phyloP scores from a whole-genome alignment of 2,888 invertebrate genomes.

The Nephrotoma guestfalica region DNA sequence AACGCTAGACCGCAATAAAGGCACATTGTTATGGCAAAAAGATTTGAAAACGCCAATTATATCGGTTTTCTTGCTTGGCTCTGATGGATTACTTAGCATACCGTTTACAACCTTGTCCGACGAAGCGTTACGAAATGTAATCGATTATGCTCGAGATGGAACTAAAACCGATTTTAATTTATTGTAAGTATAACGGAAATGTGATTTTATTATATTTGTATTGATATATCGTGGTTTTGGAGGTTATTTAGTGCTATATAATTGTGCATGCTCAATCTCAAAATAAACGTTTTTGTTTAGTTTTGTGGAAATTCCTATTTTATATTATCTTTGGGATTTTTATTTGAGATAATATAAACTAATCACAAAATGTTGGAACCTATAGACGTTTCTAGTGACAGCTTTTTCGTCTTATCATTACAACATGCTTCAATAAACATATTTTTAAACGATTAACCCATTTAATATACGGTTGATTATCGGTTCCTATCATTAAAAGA shows the following conservation, averaged over 20 bases:
- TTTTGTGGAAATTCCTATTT: neutral
- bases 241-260: neutral
- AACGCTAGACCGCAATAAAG: constrained; percentile 67
- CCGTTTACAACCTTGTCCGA: constrained; percentile 85
- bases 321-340: neutral
- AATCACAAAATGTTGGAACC: neutral
- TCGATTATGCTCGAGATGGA: constrained; percentile 44
- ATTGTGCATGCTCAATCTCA: neutral
- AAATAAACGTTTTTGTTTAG: neutral
- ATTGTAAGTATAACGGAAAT: constrained; percentile 34
- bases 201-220: constrained; percentile 5
- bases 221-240: neutral
- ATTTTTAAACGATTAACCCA: neutral
- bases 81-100: constrained; percentile 63
- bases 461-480: neutral
- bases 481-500: neutral
- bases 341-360: neutral
- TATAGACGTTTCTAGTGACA: neutral
- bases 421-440: neutral
- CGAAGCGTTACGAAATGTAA: constrained; percentile 59
- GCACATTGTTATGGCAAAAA: constrained; percentile 72
- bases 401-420: neutral
- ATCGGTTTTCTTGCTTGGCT: constrained; percentile 66
- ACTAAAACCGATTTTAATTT: constrained; percentile 45
- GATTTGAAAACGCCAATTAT: constrained; percentile 83